phyloP scores from a whole-genome alignment of 2,797 vertebrate species.

The Melanotaenia trifasciata region DNA sequence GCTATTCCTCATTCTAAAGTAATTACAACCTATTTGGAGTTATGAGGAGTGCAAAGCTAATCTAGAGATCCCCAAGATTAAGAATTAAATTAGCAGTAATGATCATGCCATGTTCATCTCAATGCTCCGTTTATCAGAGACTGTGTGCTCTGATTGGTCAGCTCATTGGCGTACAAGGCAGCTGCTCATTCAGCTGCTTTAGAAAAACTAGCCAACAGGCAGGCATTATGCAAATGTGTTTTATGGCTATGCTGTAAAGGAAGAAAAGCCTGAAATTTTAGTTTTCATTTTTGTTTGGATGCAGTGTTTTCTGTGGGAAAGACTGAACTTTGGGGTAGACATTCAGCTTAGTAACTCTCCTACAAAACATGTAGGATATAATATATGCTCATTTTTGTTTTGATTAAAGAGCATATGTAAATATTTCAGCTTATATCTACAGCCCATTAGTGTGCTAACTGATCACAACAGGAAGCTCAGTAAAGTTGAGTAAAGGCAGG shows the following conservation, averaged over 20 bases:
- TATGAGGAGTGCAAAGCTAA: no score
- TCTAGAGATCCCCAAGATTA: no score
- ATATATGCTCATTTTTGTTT: background rate
- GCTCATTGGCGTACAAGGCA: background rate
- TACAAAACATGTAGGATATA: background rate
- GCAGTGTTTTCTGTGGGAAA: background rate
- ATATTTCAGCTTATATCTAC: slow-evolving; percentile 12
- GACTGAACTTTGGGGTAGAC: no score
- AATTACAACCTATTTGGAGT: no score
- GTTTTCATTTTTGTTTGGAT: background rate
- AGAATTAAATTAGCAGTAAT: no score
- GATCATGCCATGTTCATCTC: background rate
- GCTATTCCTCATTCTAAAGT: no score
- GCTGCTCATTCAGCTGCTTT: background rate
- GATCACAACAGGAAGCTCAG: background rate
- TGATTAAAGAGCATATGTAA: slow-evolving; percentile 21
- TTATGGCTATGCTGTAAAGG: background rate
- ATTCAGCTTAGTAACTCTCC: background rate
- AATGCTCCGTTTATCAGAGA: background rate
- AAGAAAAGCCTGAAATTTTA: background rate
- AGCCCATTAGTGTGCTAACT: background rate
- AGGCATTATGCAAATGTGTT: background rate
- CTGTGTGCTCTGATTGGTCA: background rate
- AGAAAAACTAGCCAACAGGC: background rate
- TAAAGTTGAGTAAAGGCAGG: slow-evolving; percentile 7